Base-by-base conservation (phyloP, 2,113 vertebrate genomes). In the Catagonus wagneri region DNA sequence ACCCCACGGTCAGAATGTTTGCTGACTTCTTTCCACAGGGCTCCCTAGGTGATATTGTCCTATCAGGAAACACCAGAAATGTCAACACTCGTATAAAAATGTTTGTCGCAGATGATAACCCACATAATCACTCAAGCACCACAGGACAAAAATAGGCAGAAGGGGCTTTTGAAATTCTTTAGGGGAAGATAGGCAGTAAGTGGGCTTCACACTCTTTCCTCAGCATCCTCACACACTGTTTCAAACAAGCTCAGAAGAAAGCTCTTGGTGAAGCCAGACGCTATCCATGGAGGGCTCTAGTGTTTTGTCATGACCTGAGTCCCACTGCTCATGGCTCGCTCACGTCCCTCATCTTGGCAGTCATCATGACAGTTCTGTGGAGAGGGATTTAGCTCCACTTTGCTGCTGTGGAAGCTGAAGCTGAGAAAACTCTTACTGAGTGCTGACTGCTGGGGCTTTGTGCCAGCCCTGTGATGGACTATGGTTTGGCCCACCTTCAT, bases 101-200 rank as follows among this genome's bases (percentile, higher is more conserved):
- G 93, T 96, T 95, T 95, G 95, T 95, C 44, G 83, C 93, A 80
- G 93, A 71, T 76, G 97, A 98, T 95, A 97, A 96, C 96, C 79
- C 88, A 65, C 58, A 79, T 74, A 96, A 96, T 75, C 97, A 89
- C 95, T 97, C 93, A 96, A 96, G 96, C 36, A 93, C 72, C 52
- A 25, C 76, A 34, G 89, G 97, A 95, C 96, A 95, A 95, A 98
- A 98, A 97, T 97, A 97, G 97, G 94, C 95, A 94, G 93, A 93
- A 96, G 89, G 93, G 83, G 85, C 95, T 96, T 96, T 96, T 84
- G 96, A 94, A 96, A 97, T 94, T 95, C 97, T 94, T 97, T 93
- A 36, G 89, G 93, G 66, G 68, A 56, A 97, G 97, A 97, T 97
- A 96, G 95, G 91, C 93, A 32, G 34, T 93, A 89, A 97, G 93